These are phyloP conservation scores for Slavum lentiscoides DNA, from an alignment of 2,888 invertebrate genomes.

Conservation along the genomic window DNA sequence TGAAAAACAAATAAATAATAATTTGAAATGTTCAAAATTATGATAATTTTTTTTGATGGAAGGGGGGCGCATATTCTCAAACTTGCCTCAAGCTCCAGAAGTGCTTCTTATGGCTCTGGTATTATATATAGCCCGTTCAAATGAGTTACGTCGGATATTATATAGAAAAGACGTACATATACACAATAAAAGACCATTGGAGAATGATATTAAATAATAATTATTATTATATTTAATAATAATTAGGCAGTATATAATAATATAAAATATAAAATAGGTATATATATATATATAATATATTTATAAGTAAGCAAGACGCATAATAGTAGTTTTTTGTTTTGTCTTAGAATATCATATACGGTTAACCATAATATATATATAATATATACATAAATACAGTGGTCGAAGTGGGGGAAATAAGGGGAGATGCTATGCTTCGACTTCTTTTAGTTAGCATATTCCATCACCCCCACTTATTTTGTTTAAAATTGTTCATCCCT, in stretches of 20 bases:
- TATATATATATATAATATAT: not conserved
- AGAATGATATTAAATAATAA: not conserved
- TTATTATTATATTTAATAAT: not conserved
- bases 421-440: too few relatives aligned
- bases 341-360: not conserved
- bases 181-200: not conserved
- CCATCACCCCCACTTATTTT: too few relatives aligned
- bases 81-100: too few relatives aligned
- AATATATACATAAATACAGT: too few relatives aligned
- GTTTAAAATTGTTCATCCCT: too few relatives aligned
- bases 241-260: not conserved
- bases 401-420: too few relatives aligned
- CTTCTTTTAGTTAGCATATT: too few relatives aligned
- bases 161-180: not conserved
- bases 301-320: not conserved
- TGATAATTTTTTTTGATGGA: too few relatives aligned
- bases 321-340: not conserved
- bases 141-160: too few relatives aligned
- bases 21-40: too few relatives aligned
- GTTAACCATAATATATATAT: not conserved
- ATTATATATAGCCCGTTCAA: not conserved
- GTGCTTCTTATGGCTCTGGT: not conserved
- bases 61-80: too few relatives aligned
- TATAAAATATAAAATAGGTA: not conserved
- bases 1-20: too few relatives aligned